phyloP scores from a whole-genome alignment of 2,888 invertebrate genomes.

The Euproctis similis region DNA sequence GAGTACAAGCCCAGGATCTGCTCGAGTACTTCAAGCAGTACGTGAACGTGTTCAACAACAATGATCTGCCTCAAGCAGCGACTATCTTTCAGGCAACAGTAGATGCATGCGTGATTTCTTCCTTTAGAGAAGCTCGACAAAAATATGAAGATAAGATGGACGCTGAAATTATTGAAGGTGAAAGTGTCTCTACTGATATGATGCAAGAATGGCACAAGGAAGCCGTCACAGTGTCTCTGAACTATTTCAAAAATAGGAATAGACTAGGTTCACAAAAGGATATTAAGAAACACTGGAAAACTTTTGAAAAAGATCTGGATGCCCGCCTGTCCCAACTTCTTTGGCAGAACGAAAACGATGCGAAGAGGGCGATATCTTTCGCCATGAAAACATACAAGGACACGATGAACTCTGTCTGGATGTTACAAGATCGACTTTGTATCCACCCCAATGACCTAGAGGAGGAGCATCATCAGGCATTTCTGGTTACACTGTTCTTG shows the following conservation, averaged over 20 bases:
- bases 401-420: conserved; percentile 8
- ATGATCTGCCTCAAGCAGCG: conserved; percentile 97
- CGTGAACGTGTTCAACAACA: conserved; percentile 95
- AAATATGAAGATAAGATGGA: conserved; percentile 19
- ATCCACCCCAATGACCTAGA: conserved; percentile 11
- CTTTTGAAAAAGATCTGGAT: conserved; percentile 21
- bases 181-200: conserved; percentile 8
- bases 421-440: conserved; percentile 14
- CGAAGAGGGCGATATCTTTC: conserved; percentile 11
- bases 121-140: conserved; percentile 15
- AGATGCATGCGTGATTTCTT: conserved; percentile 15
- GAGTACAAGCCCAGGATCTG: conserved; percentile 91
- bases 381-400: conserved; percentile 22
- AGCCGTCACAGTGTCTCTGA: conserved; percentile 8
- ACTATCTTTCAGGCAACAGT: conserved; percentile 86
- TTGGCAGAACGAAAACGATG: conserved; percentile 26
- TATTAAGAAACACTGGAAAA: conserved; percentile 4
- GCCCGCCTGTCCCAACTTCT: conserved; percentile 14
- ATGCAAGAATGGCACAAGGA: conserved; percentile 8
- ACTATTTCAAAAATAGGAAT: conserved; percentile 18
- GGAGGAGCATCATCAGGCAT: conserved; percentile 6
- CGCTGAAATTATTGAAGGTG: conserved; percentile 19
- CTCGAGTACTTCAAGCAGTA: conserved; percentile 98
- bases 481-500: conserved; percentile 1
- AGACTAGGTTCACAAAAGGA: conserved; percentile 13